Evolutionary conservation across 2,888 invertebrate species (phyloP).

Genomic region (Tetramorium bicarinatum): DNA sequence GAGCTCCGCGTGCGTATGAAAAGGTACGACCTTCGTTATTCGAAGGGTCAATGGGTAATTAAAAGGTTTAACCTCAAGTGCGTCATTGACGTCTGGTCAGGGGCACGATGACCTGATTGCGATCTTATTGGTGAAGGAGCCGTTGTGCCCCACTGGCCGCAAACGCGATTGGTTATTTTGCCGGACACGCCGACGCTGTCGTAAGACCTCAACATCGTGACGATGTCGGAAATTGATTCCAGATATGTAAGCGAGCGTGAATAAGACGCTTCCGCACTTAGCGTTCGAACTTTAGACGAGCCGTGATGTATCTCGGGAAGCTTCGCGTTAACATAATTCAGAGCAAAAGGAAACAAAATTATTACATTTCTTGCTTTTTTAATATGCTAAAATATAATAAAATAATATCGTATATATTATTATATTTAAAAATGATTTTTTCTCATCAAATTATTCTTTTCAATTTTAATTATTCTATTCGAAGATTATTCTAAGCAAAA

Average conservation of each 20-base stretch:
- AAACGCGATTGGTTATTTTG: constrained; percentile 45
- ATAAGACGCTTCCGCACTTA: constrained; percentile 21
- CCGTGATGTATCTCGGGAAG: not conserved
- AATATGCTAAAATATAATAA: not conserved
- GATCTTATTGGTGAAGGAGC: constrained; percentile 64
- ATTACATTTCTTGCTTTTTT: not conserved
- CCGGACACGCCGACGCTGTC: constrained; percentile 47
- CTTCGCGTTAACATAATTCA: not conserved
- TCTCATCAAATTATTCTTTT: not conserved
- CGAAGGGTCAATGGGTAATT: constrained; percentile 77
- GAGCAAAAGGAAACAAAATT: not conserved
- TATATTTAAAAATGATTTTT: not conserved
- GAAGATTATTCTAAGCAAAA: not conserved
- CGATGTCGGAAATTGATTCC: constrained; percentile 46
- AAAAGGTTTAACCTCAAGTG: constrained; percentile 76
- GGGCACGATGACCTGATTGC: constrained; percentile 71
- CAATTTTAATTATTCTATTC: too few relatives aligned
- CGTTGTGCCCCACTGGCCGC: constrained; percentile 49
- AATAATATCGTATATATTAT: not conserved
- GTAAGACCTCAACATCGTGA: not conserved
- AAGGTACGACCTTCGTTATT: constrained; percentile 52
- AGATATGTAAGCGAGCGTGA: constrained; percentile 47
- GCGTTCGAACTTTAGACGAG: not conserved
- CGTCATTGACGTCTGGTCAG: constrained; percentile 78
- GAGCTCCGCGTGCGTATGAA: constrained; percentile 21